phyloP scores from a whole-genome alignment of 1,140 invertebrate genomes.

The Lerema accius region DNA sequence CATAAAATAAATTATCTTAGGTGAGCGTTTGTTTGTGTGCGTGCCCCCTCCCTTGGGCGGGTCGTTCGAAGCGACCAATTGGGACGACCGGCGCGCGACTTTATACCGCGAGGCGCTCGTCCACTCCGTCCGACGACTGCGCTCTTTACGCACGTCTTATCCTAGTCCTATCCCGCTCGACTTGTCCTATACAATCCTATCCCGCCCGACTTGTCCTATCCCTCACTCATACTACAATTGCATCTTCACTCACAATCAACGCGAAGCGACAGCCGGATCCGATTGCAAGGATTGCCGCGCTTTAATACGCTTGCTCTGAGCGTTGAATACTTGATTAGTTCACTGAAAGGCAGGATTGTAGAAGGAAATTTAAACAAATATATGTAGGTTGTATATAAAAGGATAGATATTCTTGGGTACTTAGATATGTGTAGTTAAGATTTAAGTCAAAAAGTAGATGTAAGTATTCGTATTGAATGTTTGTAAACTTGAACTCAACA shows the following conservation, averaged over 20 bases:
- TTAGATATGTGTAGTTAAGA: too few relatives aligned
- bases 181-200: too few relatives aligned
- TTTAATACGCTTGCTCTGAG: not conserved
- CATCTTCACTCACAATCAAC: not conserved
- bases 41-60: constrained; percentile 71
- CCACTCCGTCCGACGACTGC: constrained; percentile 51
- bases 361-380: not conserved
- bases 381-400: too few relatives aligned
- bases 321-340: not conserved
- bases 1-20: constrained; percentile 83
- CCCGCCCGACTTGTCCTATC: too few relatives aligned
- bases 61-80: constrained; percentile 67
- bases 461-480: too few relatives aligned
- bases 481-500: too few relatives aligned
- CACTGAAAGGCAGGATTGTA: not conserved
- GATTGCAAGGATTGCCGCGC: not conserved
- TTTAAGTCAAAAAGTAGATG: too few relatives aligned
- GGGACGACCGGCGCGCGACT: constrained; percentile 66
- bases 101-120: constrained; percentile 50
- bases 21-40: constrained; percentile 71
- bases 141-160: constrained; percentile 39
- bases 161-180: too few relatives aligned
- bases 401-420: too few relatives aligned
- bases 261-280: not conserved
- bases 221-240: not conserved